Percentiles rank a stretch among this genome's conserved stretches.
Evolutionary conservation across 2,888 invertebrate genomes (phyloP).

Genomic region (Cheilosia scutellata): DNA sequence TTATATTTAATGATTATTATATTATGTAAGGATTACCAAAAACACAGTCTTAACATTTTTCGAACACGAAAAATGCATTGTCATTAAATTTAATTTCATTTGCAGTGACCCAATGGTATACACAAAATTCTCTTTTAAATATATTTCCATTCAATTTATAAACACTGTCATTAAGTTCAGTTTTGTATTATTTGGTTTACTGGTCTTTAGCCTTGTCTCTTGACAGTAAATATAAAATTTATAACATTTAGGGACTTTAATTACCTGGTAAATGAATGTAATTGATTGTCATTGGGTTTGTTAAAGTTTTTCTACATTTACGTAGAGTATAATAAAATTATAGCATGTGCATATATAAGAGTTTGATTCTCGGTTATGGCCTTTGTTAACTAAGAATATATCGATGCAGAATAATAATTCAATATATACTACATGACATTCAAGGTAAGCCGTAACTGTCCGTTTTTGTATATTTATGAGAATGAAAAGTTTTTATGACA

Average conservation of each 20-base stretch:
- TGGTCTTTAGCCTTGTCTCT: slow-evolving; percentile 53
- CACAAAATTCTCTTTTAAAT: slow-evolving; percentile 12
- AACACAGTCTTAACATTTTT: background rate
- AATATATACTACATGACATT: background rate
- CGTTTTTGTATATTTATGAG: no score
- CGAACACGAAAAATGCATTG: slow-evolving; percentile 58
- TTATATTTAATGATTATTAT: slow-evolving; percentile 14
- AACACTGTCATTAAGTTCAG: background rate
- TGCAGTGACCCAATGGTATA: background rate
- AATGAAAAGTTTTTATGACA: no score
- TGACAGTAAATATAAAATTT: slow-evolving; percentile 30
- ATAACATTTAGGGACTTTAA: slow-evolving; percentile 17
- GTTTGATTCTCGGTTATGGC: background rate
- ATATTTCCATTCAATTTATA: slow-evolving; percentile 10
- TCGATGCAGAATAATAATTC: background rate
- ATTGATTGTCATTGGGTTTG: slow-evolving; percentile 11
- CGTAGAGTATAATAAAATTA: background rate
- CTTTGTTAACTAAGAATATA: background rate
- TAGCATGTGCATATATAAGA: background rate
- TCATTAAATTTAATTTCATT: slow-evolving; percentile 50
- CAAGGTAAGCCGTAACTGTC: background rate
- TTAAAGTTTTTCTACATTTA: background rate
- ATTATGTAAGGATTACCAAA: background rate
- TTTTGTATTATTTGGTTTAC: slow-evolving; percentile 58
- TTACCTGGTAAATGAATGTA: slow-evolving; percentile 40